Base-by-base conservation (phyloP, 2,113 vertebrate species). In the Glaucomys volans region DNA sequence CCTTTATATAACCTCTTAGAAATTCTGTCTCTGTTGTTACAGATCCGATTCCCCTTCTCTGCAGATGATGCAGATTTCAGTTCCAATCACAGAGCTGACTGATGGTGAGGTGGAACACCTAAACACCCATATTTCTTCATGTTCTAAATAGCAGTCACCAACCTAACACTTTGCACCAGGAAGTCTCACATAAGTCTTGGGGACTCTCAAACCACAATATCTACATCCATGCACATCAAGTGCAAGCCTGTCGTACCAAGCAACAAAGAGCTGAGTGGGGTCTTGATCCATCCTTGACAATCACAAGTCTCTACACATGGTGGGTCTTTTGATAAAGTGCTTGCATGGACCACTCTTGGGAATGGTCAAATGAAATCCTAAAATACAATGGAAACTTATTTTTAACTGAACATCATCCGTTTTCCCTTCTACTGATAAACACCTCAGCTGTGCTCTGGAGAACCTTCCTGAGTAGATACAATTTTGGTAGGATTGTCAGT, bases 1-100 rank as follows among this genome's bases (percentile, higher is more conserved):
- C 94, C 59, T 95, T 92, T 40, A 12, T 69, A 30, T 92, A 54
- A 85, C 74, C 20, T 52, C 50, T 93, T 71, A 94, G 94, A 92
- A 91, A 92, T 59, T 59, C 16, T 83, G 28, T 84, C 79, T 93
- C 40, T 79, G 26, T 3, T 67, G 13, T 59, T 69, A 79, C 24
- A 35, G 52, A 52, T 97, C 47, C 86, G 71, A 64, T 64, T 62
- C 44, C 75, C 26, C 44, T 84, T 83, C 71, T 75, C 59, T 62
- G 50, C 32, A 66, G 30, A 95, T 17, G 26, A n/a, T 22, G 6
- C 24, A 84, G 64, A 75, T 59, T 71, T 75, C 28, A 42, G 26
- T 90, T 82, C 37, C 83, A 57, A 0, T 44, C 88, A 74, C 12
- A 75, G 64, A 66, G 26, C 28, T 28, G 8, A 59, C 0, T 57